phyloP scores from a whole-genome alignment of 2,797 vertebrate genomes.

The Neosalanx taihuensis region DNA sequence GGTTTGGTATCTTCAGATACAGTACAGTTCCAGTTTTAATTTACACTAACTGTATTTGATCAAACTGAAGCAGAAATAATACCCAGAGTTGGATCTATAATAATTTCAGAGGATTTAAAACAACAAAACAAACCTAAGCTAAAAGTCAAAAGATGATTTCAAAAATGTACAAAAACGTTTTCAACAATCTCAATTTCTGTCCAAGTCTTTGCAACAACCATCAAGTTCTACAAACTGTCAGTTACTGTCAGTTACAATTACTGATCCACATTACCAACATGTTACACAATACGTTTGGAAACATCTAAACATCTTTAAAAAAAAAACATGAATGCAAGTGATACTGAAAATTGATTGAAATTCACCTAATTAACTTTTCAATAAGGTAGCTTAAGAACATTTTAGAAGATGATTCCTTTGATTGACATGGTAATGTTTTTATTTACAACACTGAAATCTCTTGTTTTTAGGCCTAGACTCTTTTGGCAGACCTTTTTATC shows the following conservation, averaged over 20 bases:
- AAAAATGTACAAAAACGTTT: conserved; percentile 12
- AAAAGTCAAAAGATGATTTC: conserved; percentile 8
- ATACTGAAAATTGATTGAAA: not conserved
- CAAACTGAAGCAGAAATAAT: conserved; percentile 34
- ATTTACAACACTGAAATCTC: conserved; percentile 42
- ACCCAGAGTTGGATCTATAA: conserved; percentile 38
- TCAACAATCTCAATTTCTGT: not conserved
- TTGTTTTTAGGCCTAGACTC: conserved; percentile 60
- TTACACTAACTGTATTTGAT: conserved; percentile 43
- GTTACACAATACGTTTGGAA: not conserved
- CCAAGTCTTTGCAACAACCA: conserved; percentile 1
- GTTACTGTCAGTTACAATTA: conserved; percentile 1
- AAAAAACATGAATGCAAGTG: not conserved
- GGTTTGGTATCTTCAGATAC: conserved; percentile 43
- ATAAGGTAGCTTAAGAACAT: not conserved
- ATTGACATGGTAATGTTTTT: conserved; percentile 19
- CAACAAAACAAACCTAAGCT: conserved; percentile 35
- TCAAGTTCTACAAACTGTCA: not conserved
- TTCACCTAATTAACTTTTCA: not conserved
- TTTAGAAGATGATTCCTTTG: not conserved
- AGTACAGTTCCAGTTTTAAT: conserved; percentile 46
- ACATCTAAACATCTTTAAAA: not conserved
- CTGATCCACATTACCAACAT: not conserved
- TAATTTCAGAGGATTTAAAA: conserved; percentile 21
- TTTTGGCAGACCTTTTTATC: conserved; percentile 40